Base-by-base conservation (phyloP, 2,113 vertebrate species). In the Maccullochella peelii region DNA sequence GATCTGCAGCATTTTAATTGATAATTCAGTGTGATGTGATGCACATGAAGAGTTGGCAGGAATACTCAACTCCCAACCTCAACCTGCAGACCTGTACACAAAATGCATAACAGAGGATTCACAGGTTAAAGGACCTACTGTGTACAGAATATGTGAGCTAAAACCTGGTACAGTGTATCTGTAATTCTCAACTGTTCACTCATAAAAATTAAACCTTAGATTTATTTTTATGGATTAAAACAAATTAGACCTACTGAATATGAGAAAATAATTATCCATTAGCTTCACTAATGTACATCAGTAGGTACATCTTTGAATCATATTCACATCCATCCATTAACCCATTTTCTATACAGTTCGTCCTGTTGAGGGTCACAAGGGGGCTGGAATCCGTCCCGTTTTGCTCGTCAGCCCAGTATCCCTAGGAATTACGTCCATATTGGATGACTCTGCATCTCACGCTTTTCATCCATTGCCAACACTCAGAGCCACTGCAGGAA, bases 11-110 rank as follows among this genome's bases (percentile, higher is more conserved):
- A 8, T 75, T 70, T 67, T 49, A 75, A 76, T 76, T 67, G 61
- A 84, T 66, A 71, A 79, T 86, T 79, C 38, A 83, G 79, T 77
- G 58, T 72, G 36, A 71, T 77, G 79, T 1, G 18, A 85, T 58
- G 55, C 72, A 68, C 42, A 76, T 78, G 57, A 76, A 16, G 65
- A 71, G 57, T 57, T 78, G 82, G 67, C 52, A 68, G 54, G 40
- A 59, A 36, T 38, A 14, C 27, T 59, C 30, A 44, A 25, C 54
- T 25, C 57, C 20, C 52, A 55, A 12, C 21, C 2, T 75, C 25
- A 38, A 40, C 40, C 47, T 38, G 44, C 15, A 66, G 52, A 77
- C 40, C 70, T 70, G 72, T 54, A 27, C 5, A 30, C 42, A 25
- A 70, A 84, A 73, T 61, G 7, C 7, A 25, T 50, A 69, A 54